Evolutionary conservation across 2,888 invertebrate genomes (phyloP), one percentile per base, ranked within the genome.

Genomic region (Agriopis marginaria): DNA sequence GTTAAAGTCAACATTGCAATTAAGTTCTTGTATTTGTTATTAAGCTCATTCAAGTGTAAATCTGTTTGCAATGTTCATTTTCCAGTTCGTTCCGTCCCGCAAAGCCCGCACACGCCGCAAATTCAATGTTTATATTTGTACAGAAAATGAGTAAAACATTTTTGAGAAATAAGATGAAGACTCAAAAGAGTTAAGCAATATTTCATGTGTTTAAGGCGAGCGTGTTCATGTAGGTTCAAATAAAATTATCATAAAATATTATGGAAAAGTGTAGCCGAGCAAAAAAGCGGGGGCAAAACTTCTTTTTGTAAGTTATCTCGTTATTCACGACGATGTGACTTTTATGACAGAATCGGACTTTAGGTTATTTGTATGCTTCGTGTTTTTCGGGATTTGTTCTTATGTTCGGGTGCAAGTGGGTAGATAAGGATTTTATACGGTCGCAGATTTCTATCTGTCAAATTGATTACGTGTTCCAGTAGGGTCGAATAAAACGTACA

Each of bases 291-390:
- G 82, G 76, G 78, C 79, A 77, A 78, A 88, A 86, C 86, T 87
- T 86, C 79, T 89, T 88, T 89, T 88, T 88, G 82, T 83, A 91
- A 91, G 87, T 91, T 91, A 88, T 88, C 88, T 87, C 91, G 86
- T 91, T 91, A 89, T 85, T 91, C 91, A 90, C 81, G 84, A 86
- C 87, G 87, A 91, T 91, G 89, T 89, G 91, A 91, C 89, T 90
- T 91, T 91, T 91, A 91, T 89, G 89, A 89, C 86, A 80, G 81
- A 85, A 83, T 84, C 85, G 84, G 89, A 88, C 89, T 88, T 88
- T 82, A 80, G 83, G 86, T 85, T 89, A 89, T 91, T 91, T 88
- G 90, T 89, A 86, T 82, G 85, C 81, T 81, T 82, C 83, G 85
- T 86, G 86, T 87, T 86, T 79, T 77, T 74, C 78, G 59, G 79